Conservation (phyloP, 2,888 invertebrate species). For the Ischnus inquisitorius region DNA sequence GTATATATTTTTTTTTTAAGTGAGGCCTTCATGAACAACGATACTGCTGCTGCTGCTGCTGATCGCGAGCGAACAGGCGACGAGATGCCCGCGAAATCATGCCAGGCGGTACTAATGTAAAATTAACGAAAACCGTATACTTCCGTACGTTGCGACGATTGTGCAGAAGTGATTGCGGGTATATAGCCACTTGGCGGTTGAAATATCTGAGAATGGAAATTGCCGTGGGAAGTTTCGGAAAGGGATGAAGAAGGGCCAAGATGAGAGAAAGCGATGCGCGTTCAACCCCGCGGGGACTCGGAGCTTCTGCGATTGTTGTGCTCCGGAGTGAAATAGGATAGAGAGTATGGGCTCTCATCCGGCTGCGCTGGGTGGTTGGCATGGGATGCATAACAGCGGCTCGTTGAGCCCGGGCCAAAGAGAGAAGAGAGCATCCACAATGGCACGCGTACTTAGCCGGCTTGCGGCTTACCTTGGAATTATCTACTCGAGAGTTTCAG, state of each 20-base stretch:
- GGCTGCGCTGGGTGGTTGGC: not conserved
- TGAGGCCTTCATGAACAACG: too few species aligned
- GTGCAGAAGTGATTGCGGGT: not conserved
- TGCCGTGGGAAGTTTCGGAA: slow-evolving; percentile 5
- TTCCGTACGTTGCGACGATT: not conserved
- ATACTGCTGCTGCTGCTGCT: too few species aligned
- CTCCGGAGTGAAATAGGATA: slow-evolving; percentile 2
- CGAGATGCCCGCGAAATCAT: too few species aligned
- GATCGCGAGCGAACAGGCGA: too few species aligned
- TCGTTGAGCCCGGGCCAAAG: slow-evolving; percentile 27
- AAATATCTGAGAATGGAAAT: slow-evolving; percentile 46
- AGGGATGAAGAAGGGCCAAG: slow-evolving; percentile 17
- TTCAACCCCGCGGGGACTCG: slow-evolving; percentile 28
- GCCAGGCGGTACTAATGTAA: not conserved
- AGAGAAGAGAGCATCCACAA: slow-evolving; percentile 54
- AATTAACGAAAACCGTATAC: not conserved
- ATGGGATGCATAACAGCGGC: not conserved
- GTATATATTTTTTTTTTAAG: too few species aligned
- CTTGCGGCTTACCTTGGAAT: slow-evolving; percentile 65
- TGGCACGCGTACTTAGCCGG: slow-evolving; percentile 56
- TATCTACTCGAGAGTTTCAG: slow-evolving; percentile 63
- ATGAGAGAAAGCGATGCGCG: not conserved
- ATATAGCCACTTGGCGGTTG: slow-evolving; percentile 14
- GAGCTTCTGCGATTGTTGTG: slow-evolving; percentile 17
- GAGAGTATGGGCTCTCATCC: not conserved